These are phyloP conservation scores for Alaudala cheleensis DNA, from an alignment of 2,113 vertebrate genomes.

Conservation along the genomic window DNA sequence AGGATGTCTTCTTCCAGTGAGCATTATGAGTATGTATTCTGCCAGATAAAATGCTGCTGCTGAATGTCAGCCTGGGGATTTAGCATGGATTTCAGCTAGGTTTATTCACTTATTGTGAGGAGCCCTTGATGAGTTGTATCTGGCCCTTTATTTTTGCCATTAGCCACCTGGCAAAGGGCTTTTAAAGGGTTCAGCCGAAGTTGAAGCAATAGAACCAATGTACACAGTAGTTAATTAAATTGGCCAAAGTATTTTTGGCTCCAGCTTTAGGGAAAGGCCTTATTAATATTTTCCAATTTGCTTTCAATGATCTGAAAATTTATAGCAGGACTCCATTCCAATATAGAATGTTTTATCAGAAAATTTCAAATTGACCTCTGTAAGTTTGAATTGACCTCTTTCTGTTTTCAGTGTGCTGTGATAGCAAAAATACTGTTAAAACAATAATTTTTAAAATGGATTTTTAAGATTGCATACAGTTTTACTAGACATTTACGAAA, in stretches of 20 bases:
- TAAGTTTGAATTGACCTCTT: not conserved
- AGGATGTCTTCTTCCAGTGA: not conserved
- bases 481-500: not conserved
- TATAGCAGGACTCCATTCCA: not conserved
- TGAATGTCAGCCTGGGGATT: not conserved
- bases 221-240: not conserved
- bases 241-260: not conserved
- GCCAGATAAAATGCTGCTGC: not conserved
- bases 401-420: not conserved
- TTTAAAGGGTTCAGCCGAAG: not conserved
- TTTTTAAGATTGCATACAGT: not conserved
- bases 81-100: not conserved
- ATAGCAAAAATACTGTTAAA: not conserved
- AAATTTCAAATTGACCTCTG: not conserved
- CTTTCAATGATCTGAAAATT: not conserved
- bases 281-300: conserved; percentile 1
- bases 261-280: not conserved
- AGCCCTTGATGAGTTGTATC: not conserved
- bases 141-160: not conserved
- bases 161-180: not conserved
- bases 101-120: not conserved
- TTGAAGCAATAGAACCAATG: not conserved
- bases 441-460: not conserved
- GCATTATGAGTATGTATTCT: too few species aligned
- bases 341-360: not conserved